Evolutionary conservation across 2,888 invertebrate species (phyloP), one percentile per base, ranked within the genome.

Genomic region (Pseudoips prasinana): DNA sequence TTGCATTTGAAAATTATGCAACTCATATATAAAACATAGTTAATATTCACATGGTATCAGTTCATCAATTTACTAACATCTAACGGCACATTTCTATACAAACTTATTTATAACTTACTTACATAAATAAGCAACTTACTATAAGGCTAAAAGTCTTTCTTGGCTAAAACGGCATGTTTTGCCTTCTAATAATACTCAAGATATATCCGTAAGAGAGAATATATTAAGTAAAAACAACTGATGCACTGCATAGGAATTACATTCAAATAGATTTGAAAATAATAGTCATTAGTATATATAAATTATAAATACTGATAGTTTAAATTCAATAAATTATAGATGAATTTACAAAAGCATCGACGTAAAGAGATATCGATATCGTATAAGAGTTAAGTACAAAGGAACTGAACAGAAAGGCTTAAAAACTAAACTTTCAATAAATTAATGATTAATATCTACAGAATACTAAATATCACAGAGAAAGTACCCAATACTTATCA

Each of bases 391-490:
- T 69, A 72, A 63, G 62, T 65, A 68, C 61, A 71, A 53, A 73
- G 70, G 80, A 84, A 85, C 83, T 80, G 67, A 73, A 68, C 52
- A 65, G 63, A 69, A 64, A 60, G 54, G 49, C 81, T 80, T 80
- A 86, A 49, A 63, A 61, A 64, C 77, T 80, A 81, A 64, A 48
- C 45, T 58, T 72, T 75, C 69, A 88, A 88, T 87, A 87, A 88
- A 87, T 87, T 84, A 87, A 76, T 68, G 64, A 73, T 74, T 71
- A 75, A 60, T 72, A 80, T 76, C 76, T 83, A 84, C 63, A 81
- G 77, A 85, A 85, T 85, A 85, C 84, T 86, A 81, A 84, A 88
- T 89, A 89, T 89, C 89, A 89, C 89, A 89, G 89, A 82, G 81
- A 76, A 78, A 79, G 81, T 88, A 89, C 89, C 89, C 89, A 88